phyloP scores from a whole-genome alignment of 35 echinoderm and acorn worm genomes.

The Diadema setosum region DNA sequence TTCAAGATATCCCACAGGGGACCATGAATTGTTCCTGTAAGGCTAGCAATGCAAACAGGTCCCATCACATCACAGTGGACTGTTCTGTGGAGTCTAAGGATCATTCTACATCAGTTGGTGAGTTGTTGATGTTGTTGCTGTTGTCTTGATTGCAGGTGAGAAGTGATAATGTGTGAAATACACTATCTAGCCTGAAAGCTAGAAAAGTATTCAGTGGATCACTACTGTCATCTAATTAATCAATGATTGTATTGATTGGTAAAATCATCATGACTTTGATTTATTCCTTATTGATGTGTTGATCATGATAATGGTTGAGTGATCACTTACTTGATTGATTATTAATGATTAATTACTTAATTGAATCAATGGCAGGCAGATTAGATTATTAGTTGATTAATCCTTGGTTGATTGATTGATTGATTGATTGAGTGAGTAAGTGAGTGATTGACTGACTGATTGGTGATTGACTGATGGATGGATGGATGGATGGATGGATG shows the following conservation, averaged over 20 bases:
- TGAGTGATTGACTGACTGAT: background rate
- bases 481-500: background rate
- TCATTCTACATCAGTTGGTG: slow-evolving; percentile 10
- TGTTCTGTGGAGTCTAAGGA: slow-evolving; percentile 14
- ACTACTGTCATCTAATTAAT: too few relatives aligned
- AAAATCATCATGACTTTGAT: too few relatives aligned
- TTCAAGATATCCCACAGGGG: too few relatives aligned
- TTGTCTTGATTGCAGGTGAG: too few relatives aligned
- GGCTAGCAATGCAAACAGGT: background rate
- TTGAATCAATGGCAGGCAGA: background rate
- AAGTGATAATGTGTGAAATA: too few relatives aligned
- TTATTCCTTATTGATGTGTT: background rate
- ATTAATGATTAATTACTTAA: background rate
- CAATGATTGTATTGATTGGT: too few relatives aligned
- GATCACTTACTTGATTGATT: background rate
- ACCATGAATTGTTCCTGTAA: background rate
- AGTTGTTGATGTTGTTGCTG: too few relatives aligned
- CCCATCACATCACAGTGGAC: slow-evolving; percentile 3
- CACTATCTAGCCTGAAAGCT: too few relatives aligned
- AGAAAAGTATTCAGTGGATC: too few relatives aligned
- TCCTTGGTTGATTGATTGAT: background rate
- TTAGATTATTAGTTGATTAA: background rate
- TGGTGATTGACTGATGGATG: background rate
- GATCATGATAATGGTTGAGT: background rate
- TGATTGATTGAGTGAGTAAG: background rate